Percentiles rank a stretch among this genome's conserved stretches.
phyloP scores from a whole-genome alignment of 1,140 invertebrate genomes.

The Rhopalosiphum maidis region DNA sequence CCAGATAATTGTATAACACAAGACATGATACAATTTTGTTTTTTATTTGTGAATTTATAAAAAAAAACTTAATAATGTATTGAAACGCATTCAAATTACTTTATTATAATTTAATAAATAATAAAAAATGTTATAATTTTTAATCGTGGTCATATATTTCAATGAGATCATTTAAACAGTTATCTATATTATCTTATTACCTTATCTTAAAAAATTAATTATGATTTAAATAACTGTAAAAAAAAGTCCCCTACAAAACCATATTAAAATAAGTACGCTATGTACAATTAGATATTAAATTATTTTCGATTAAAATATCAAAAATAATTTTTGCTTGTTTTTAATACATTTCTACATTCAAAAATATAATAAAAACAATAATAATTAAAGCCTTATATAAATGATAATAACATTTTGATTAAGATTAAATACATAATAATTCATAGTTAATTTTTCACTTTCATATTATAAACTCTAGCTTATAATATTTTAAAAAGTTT shows the following conservation, averaged over 20 bases:
- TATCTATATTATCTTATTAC: too few relatives aligned
- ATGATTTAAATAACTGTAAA: too few relatives aligned
- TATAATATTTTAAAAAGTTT: neutral
- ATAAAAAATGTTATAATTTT: neutral
- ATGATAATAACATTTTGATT: neutral
- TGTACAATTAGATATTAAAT: neutral
- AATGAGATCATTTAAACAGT: neutral
- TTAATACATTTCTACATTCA: neutral
- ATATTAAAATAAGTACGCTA: neutral
- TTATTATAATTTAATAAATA: neutral
- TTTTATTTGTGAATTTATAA: constrained; percentile 8
- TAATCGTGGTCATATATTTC: neutral
- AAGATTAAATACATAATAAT: neutral
- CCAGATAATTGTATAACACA: constrained; percentile 27
- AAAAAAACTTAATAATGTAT: neutral
- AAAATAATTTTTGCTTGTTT: neutral
- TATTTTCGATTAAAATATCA: neutral
- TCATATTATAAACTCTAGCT: neutral
- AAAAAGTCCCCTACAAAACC: too few relatives aligned
- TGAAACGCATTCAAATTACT: constrained; percentile 9
- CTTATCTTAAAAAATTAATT: neutral
- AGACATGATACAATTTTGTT: constrained; percentile 38
- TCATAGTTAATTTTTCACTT: neutral
- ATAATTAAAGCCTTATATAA: neutral
- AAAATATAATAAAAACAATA: neutral